Base-by-base conservation (phyloP, 53 echinoderm and acorn worm species). In the Echinometra lucunter region DNA sequence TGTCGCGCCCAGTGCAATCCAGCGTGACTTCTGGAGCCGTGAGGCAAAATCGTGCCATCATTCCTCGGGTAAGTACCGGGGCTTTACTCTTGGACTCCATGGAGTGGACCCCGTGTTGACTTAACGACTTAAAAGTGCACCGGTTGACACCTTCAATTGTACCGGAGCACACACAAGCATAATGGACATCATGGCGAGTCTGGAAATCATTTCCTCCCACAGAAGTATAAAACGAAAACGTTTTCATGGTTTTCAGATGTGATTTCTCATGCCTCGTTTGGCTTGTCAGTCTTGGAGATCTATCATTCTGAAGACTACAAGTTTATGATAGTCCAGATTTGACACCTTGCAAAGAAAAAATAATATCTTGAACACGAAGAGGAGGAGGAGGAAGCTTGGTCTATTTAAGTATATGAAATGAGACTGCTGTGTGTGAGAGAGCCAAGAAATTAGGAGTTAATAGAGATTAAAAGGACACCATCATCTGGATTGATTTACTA, bases 81-180 rank as follows among this genome's bases (percentile, higher is more conserved):
- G 78, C 38, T 78, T 42, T 40, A 40, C 35, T 30, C 28, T 35
- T 19, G 78, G 78, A 42, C 78, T 78, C 19, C 78, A 35, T 78
- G 42, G 78, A 40, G 78, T 78, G 38, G n/a, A 21, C 16, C 42
- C 78, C 18, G 21, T 78, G 78, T 78, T 78, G 78, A 78, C 78
- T 78, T 78, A 78, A 78, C 78, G 78, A 78, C 78, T 78, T 78
- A 78, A 78, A 78, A 78, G 78, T 78, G 78, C 78, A 78, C 38
- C 1, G 21, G 78, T 78, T 78, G 78, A 78, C 38, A 78, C 78
- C 78, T 78, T 8, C 78, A n/a, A 11, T 40, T 78, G 38, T 35
- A 78, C 78, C 38, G 78, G 21, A 78, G 42, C 42, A 21, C 38
- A 18, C 42, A 21, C 38, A 18, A 78, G 35, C 42, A 78, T 78